Evolutionary conservation across 2,113 vertebrate genomes (phyloP), one percentile per base, ranked within the genome.

Genomic region (Ivindomyrus marchei): DNA sequence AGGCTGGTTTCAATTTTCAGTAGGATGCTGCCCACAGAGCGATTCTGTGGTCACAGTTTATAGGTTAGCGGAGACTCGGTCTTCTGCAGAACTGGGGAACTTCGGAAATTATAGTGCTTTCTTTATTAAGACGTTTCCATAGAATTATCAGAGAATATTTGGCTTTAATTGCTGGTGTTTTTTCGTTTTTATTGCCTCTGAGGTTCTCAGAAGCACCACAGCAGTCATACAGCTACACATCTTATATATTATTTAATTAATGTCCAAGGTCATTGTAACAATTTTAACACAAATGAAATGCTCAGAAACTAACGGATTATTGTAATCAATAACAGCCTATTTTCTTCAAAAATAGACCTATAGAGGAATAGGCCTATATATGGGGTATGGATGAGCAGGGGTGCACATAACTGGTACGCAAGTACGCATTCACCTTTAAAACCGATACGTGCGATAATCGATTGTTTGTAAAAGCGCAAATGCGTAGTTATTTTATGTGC

Each of bases 1-100:
- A 39, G 45, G 24, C 27, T 31, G 52, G 52, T 89, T 50, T 89
- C n/a, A 74, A n/a, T 4, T 53, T 58, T 45, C 21, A 58, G 53
- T 80, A 89, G 53, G 89, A 89, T 58, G 80, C 42, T 56, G 80
- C 46, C 36, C 21, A 56, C 53, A 45, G 31, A 47, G 89, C 15
- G 53, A 49, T 89, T 89, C 85, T 85, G 80, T 62, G 89, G 77
- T 83, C 80, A 62, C 80, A 89, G 50, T 47, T 42, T 39, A 36
- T 36, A n/a, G 36, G 53, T 45, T 88, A 45, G 21, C 31, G 39
- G 36, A 88, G 39, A 66, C 3, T n/a, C 27, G 31, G 49, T 83
- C 70, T 85, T 89, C 89, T 62, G 39, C 45, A 24, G 89, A 85
- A 89, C 24, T 85, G 89, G 80, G 89, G 52, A 89, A 89, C 39